Percentiles rank a stretch among this genome's conserved stretches.
These are phyloP conservation scores for Drosophila merina DNA, from an alignment of 2,888 invertebrate species.

Conservation along the genomic window DNA sequence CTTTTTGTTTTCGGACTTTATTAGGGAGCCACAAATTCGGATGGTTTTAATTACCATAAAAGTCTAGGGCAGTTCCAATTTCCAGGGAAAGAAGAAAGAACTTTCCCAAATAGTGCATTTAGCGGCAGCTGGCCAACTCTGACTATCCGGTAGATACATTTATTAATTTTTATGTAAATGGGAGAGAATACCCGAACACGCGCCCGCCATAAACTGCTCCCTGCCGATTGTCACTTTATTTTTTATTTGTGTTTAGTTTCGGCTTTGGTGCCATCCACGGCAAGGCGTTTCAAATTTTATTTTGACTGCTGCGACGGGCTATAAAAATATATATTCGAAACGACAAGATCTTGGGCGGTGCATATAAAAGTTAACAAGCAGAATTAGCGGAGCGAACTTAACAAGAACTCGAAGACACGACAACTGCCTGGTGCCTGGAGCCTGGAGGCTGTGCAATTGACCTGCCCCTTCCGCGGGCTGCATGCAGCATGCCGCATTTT, in stretches of 20 bases:
- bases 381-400: slow-evolving; percentile 55
- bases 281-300: slow-evolving; percentile 53
- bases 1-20: slow-evolving; percentile 54
- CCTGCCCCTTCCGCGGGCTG: slow-evolving; percentile 45
- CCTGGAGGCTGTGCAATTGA: slow-evolving; percentile 57
- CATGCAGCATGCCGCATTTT: slow-evolving; percentile 43
- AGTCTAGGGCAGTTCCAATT: slow-evolving; percentile 30
- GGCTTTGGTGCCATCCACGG: slow-evolving; percentile 38
- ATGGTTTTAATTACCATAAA: slow-evolving; percentile 63
- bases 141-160: slow-evolving; percentile 62
- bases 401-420: slow-evolving; percentile 56
- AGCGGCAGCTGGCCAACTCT: slow-evolving; percentile 36
- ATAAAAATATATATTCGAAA: slow-evolving; percentile 64
- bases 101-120: slow-evolving; percentile 62
- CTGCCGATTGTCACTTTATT: slow-evolving; percentile 56
- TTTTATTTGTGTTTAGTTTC: slow-evolving; percentile 21
- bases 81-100: slow-evolving; percentile 52
- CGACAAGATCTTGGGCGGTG: slow-evolving; percentile 54
- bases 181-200: slow-evolving; percentile 49
- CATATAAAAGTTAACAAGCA: slow-evolving; percentile 61
- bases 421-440: not conserved
- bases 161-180: slow-evolving; percentile 68
- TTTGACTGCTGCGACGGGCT: slow-evolving; percentile 56
- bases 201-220: slow-evolving; percentile 63
- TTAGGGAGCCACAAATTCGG: slow-evolving; percentile 43